phyloP scores from a whole-genome alignment of 2,113 vertebrate genomes.

The Ranitomeya variabilis region DNA sequence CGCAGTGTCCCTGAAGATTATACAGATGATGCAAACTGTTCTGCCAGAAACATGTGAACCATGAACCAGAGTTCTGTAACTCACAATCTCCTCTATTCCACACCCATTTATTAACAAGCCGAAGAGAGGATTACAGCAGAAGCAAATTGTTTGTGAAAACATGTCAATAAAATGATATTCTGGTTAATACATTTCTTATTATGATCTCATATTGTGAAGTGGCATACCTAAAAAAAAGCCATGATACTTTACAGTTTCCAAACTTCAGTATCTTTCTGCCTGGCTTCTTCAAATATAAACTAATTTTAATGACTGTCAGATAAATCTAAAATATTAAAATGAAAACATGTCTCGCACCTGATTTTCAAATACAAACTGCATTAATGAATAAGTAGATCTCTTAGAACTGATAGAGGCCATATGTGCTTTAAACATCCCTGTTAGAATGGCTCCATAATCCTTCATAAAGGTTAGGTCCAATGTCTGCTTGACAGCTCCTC shows the following conservation, averaged over 20 bases:
- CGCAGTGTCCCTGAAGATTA: conserved; percentile 24
- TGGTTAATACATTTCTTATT: neutral
- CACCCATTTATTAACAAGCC: neutral
- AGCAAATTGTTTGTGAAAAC: neutral
- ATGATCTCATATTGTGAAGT: neutral
- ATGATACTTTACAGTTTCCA: neutral
- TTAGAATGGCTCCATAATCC: too few species aligned
- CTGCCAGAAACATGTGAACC: conserved; percentile 41
- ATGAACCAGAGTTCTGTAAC: neutral
- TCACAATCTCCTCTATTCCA: neutral
- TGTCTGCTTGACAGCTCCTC: too few species aligned
- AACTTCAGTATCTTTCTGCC: too few species aligned
- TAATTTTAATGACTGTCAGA: too few species aligned
- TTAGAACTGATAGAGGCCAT: too few species aligned
- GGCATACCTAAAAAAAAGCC: neutral
- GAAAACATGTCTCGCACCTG: too few species aligned
- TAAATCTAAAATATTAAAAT: neutral
- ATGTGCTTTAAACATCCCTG: too few species aligned
- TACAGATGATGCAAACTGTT: neutral
- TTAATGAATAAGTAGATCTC: too few species aligned
- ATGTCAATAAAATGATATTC: neutral
- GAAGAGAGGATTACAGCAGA: neutral
- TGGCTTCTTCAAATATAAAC: too few species aligned
- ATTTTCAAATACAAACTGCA: too few species aligned
- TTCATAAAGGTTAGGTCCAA: too few species aligned